These are phyloP conservation scores for Lithodes maja DNA, from an alignment of 2,888 invertebrate species.

Conservation along the genomic window DNA sequence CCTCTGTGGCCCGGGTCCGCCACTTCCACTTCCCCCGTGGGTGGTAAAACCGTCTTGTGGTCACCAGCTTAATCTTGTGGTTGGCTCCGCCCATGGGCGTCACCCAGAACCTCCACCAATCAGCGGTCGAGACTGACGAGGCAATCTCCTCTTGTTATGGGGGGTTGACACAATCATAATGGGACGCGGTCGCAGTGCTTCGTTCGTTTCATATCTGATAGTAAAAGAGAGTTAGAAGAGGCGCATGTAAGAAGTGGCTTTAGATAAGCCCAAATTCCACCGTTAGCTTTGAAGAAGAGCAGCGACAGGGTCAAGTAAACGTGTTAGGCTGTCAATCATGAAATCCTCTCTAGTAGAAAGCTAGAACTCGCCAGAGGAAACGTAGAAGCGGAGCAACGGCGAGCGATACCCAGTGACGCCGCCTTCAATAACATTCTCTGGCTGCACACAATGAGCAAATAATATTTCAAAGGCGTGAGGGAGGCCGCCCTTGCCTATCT, in stretches of 20 bases:
- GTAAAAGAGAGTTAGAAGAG: neutral
- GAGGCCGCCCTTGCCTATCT: constrained; percentile 54
- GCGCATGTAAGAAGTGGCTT: neutral
- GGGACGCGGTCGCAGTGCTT: constrained; percentile 56
- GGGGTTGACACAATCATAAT: constrained; percentile 70
- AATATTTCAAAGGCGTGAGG: constrained; percentile 68
- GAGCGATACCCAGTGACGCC: constrained; percentile 32
- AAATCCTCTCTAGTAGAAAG: neutral
- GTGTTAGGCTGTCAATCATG: neutral
- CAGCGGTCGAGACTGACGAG: constrained; percentile 53
- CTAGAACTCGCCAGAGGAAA: neutral
- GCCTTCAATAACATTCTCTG: constrained; percentile 64
- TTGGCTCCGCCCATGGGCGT: constrained; percentile 63
- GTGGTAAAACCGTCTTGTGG: constrained; percentile 55
- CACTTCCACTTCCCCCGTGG: constrained; percentile 57
- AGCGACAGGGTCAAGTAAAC: neutral
- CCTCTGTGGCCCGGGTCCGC: constrained; percentile 20
- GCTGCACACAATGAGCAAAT: constrained; percentile 69
- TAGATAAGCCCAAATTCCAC: neutral
- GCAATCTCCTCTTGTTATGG: constrained; percentile 69
- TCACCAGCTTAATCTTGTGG: constrained; percentile 63
- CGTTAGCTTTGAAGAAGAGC: neutral
- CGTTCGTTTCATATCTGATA: constrained; percentile 38
- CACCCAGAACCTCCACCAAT: constrained; percentile 61
- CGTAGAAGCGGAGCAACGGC: neutral